These are phyloP conservation scores for Oceanodroma leucorhoa DNA, from an alignment of 2,797 vertebrate genomes.

Conservation along the genomic window DNA sequence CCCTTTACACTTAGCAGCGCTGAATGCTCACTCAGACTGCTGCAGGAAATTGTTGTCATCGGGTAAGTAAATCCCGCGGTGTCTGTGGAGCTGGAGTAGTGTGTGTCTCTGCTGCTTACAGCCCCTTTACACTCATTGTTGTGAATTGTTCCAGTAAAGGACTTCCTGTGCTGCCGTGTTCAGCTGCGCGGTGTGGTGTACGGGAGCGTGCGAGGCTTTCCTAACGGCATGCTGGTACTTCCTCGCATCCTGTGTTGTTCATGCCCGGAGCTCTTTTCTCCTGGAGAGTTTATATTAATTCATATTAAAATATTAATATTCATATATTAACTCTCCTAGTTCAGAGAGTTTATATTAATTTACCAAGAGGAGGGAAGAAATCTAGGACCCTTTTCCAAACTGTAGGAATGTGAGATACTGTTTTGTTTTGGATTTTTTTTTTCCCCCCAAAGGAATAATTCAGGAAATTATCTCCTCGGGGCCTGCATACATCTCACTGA, in stretches of 20 bases:
- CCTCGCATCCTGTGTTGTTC: neutral
- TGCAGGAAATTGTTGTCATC: slow-evolving; percentile 88
- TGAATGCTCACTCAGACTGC: slow-evolving; percentile 95
- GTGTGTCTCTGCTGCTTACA: neutral
- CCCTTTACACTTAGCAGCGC: slow-evolving; percentile 92
- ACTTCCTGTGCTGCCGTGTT: slow-evolving; percentile 19
- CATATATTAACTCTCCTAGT: neutral
- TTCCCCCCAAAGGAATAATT: neutral
- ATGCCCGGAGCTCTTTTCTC: neutral
- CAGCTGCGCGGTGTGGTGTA: neutral
- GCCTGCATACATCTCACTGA: neutral
- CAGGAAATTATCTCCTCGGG: neutral
- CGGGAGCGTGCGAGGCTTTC: neutral
- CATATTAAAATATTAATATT: neutral
- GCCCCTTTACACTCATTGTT: neutral
- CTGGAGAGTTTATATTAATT: neutral
- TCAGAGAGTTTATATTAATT: neutral
- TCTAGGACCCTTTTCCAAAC: neutral
- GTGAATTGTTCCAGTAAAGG: neutral
- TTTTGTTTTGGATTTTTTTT: neutral
- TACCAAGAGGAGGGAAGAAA: neutral
- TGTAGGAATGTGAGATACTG: neutral
- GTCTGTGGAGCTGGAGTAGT: neutral
- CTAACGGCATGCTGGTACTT: neutral
- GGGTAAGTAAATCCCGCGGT: slow-evolving; percentile 61